phyloP scores from a whole-genome alignment of 2,113 vertebrate species.

The Rafetus swinhoei region DNA sequence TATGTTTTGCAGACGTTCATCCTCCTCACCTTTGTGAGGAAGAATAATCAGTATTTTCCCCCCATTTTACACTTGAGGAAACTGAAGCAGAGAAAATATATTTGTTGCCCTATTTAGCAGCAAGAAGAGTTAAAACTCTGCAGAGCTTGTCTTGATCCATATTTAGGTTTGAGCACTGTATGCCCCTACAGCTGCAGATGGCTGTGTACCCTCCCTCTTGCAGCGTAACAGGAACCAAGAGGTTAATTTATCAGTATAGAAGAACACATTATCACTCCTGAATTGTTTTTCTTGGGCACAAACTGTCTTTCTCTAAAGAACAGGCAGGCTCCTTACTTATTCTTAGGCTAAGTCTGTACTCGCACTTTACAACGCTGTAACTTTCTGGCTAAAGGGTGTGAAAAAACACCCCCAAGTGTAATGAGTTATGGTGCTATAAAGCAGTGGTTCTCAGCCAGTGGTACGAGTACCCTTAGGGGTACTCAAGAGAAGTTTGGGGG shows the following conservation, averaged over 20 bases:
- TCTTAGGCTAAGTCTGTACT: neutral
- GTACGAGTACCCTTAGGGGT: no score
- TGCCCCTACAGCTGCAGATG: neutral
- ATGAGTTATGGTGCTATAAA: no score
- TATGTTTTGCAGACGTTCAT: neutral
- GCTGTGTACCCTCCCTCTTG: neutral
- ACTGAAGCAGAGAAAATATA: neutral
- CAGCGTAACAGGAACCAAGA: neutral
- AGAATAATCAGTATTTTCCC: neutral
- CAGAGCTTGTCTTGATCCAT: neutral
- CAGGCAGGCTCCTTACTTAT: neutral
- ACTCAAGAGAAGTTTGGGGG: no score
- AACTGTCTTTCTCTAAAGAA: neutral
- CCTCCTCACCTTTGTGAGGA: neutral
- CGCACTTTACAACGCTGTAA: no score
- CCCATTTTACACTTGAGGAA: neutral
- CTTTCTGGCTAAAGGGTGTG: no score
- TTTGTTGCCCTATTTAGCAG: neutral
- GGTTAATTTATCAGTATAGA: neutral
- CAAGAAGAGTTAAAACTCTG: neutral
- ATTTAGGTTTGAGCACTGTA: neutral
- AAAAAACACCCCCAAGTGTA: no score
- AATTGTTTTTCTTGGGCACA: neutral
- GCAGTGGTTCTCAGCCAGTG: no score
- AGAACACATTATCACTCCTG: neutral